Base-by-base conservation (phyloP, 1,140 invertebrate genomes). In the Bombus sylvicola region DNA sequence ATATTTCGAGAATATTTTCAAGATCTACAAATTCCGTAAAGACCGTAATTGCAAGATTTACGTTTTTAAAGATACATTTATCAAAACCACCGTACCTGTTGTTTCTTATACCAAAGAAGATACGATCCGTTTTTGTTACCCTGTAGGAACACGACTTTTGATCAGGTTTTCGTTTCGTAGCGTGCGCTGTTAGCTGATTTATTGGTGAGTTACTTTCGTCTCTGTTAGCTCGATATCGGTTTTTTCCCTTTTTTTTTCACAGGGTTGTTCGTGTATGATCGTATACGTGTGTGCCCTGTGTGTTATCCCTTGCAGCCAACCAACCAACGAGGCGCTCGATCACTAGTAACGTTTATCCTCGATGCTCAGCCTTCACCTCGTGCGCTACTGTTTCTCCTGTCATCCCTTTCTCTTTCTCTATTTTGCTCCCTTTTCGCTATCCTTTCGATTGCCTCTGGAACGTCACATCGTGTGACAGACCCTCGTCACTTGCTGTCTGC, bases 101-200 rank as follows among this genome's bases (percentile, higher is more conserved):
- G 41, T 25, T 39, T 80, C 18, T 13, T 53, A 68, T 39, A 57
- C 64, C 28, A 22, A 4, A 34, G 18, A 31, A 74, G 74, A 72
- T 34, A 31, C 64, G 15, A 66, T 6, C 31, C 15, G 13, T 31
- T 34, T 66, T 66, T 18, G 31, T 57, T 68, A 83, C 41, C 47
- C 47, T 47, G 69, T 34, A 75, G 59, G 47, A 86, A 89, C 83
- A 69, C 68, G 78, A 43, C 59, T 75, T 66, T 77, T 88, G 90
- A 86, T 90, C 86, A 75, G 83, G 74, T 66, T 86, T 90, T 71
- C 89, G 86, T 87, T 90, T 89, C 88, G 83, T 87, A 85, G 68
- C 82, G 64, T 85, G 86, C 72, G 71, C 88, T 90, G 89, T 89
- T 90, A 79, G 89, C 87, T 90, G 89, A 90, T 90, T 90, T 90